Evolutionary conservation across 1,140 invertebrate species (phyloP), one percentile per base, ranked within the genome.

Genomic region (Harpegnathos saltator): DNA sequence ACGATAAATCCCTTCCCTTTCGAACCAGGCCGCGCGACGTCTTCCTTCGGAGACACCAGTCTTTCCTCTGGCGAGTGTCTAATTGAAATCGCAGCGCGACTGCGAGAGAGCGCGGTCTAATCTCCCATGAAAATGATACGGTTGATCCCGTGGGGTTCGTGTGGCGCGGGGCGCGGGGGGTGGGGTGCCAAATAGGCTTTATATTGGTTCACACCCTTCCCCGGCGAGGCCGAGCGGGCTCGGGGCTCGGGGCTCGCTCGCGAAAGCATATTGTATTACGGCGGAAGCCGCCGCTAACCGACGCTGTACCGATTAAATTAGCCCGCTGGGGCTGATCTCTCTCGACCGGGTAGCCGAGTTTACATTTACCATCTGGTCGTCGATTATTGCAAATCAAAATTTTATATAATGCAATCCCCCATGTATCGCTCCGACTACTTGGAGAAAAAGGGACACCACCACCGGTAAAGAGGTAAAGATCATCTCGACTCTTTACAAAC

Each of bases 51-150:
- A 77, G 38, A 80, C 22, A 56, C 48, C 75, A 77, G 19, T 65
- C n/a, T n/a, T 33, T 33, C 29, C n/a, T 26, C 12, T 26, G 22
- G 54, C 54, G 61, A 62, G 29, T 61, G 72, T 89, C 86, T 93
- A 93, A 93, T 94, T 94, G 93, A 94, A 93, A 93, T 93, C 87
- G 91, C 91, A 91, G 89, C 82, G 71, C 75, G 84, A 72, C 72
- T 82, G 75, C 61, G 61, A 82, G n/a, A n/a, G n/a, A n/a, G 84
- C 85, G 72, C 52, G 69, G 85, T 54, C 85, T 92, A 94, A 93
- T 93, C 91, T 92, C 89, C 91, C 90, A 93, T 93, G 92, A 94
- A 94, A 94, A 92, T 91, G 92, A 94, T 94, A 93, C 89, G 89
- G 91, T 93, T 92, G 91, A 89, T 93, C 91, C 90, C 91, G 88